Conservation (phyloP, 2,113 vertebrate genomes). For the Esox niger region DNA sequence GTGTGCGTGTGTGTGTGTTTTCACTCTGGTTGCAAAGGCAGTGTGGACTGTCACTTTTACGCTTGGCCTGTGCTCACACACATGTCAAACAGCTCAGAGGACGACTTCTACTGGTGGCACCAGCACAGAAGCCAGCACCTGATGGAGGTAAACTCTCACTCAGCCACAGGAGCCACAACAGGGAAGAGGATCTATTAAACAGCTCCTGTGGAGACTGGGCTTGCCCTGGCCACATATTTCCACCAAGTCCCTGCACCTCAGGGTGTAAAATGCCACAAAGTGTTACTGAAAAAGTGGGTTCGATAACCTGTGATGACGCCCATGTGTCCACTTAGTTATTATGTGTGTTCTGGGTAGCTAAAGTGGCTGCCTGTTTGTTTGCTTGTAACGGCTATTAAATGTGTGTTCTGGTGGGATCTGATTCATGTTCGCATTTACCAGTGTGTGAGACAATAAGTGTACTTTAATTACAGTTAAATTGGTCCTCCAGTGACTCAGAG, state of each 20-base stretch:
- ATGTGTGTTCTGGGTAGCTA: too few relatives aligned
- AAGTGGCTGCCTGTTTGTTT: neutral
- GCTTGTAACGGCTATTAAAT: too few relatives aligned
- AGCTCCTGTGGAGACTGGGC: too few relatives aligned
- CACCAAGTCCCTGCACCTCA: neutral
- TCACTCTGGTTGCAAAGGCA: neutral
- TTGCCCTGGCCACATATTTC: too few relatives aligned
- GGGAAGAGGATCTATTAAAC: too few relatives aligned
- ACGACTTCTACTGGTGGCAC: constrained; percentile 16
- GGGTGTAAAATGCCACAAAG: neutral
- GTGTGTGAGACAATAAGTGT: neutral
- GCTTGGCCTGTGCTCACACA: constrained; percentile 11
- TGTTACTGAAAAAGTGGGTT: neutral
- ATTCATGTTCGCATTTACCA: neutral
- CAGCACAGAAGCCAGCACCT: neutral
- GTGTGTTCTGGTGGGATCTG: neutral
- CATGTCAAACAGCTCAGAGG: constrained; percentile 29
- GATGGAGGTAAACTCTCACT: neutral
- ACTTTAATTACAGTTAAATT: neutral
- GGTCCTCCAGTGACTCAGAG: neutral
- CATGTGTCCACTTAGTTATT: too few relatives aligned
- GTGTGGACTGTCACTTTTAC: constrained; percentile 15
- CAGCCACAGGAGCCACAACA: neutral
- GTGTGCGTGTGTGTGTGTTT: constrained; percentile 14
- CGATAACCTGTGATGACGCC: neutral